Conservation (phyloP, 2,797 vertebrate species). For the Sebastes baramenuke region DNA sequence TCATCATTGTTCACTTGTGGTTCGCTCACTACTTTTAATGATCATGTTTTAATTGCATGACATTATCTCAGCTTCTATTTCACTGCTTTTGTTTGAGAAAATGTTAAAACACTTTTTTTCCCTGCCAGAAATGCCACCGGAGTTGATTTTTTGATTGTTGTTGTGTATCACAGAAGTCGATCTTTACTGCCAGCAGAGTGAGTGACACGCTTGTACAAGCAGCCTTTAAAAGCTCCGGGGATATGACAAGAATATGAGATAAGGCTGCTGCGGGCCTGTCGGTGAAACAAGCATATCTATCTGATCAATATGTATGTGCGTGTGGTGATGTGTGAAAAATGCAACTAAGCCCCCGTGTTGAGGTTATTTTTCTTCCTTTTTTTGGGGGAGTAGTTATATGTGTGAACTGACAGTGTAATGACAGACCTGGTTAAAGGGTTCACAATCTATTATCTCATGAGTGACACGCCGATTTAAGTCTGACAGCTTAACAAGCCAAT, state of each 20-base stretch:
- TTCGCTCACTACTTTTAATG: background rate
- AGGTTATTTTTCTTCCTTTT: background rate
- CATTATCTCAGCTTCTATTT: background rate
- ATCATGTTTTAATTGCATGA: background rate
- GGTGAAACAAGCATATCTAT: constrained; percentile 35
- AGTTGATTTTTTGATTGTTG: constrained; percentile 22
- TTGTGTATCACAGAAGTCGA: constrained; percentile 43
- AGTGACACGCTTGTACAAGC: constrained; percentile 38
- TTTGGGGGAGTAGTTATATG: background rate
- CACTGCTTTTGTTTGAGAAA: background rate
- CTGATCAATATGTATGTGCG: constrained; percentile 12
- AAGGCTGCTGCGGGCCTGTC: constrained; percentile 35
- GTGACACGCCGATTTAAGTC: constrained; percentile 1
- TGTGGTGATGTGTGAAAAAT: background rate
- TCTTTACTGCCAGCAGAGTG: constrained; percentile 36
- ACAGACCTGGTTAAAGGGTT: background rate
- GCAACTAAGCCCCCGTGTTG: background rate
- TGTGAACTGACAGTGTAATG: constrained; percentile 24
- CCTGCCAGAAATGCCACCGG: constrained; percentile 39
- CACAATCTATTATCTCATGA: constrained; percentile 19
- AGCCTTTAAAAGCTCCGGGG: constrained; percentile 42
- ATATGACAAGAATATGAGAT: constrained; percentile 52
- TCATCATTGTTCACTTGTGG: background rate
- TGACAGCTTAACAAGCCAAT: constrained; percentile 40
- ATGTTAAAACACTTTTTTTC: background rate